Evolutionary conservation across 2,113 vertebrate genomes (phyloP), one percentile per base, ranked within the genome.

Genomic region (Lepus timidus): DNA sequence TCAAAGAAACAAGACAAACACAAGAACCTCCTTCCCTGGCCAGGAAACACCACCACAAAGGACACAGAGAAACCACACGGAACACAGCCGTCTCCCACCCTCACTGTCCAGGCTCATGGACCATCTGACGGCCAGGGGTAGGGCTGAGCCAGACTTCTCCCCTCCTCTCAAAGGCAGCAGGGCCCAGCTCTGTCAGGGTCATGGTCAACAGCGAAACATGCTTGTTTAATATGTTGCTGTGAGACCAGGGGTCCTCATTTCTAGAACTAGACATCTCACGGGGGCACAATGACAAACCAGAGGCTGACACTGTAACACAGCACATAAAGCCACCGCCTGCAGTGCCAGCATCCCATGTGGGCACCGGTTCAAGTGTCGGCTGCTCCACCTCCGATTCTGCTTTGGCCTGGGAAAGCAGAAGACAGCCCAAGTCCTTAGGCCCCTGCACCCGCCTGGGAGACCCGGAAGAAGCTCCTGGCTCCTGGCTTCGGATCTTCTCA

Each of bases 231-330:
- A 36, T 33, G 58, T 6, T 9, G 4, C 71, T 67, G 58, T 6
- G 71, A 36, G 67, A 11, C n/a, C 51, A 9, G 29, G 19, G 49
- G 25, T 5, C 12, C 52, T 80, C 2, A 0, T 2, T 36, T 31
- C 27, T 23, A 81, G 52, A n/a, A 27, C 31, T 0, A 3, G 44
- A 29, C 55, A 23, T 0, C 0, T 5, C 1, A 67, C 0, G 12
- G 33, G 33, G 13, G 6, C 6, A 44, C 44, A 44, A 44, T 7
- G 6, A 39, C 4, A 44, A 6, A 44, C 44, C 7, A 39, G 39
- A 6, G 44, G 44, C 44, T 44, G 44, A 7, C 44, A 44, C 44
- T 44, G 44, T 44, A 44, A 44, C 39, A 39, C 44, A 44, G 44
- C 44, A 44, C 44, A 44, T 44, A 44, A 44, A 44, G 44, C 44